phyloP scores from a whole-genome alignment of 2,888 invertebrate species.

The Tinea pellionella region DNA sequence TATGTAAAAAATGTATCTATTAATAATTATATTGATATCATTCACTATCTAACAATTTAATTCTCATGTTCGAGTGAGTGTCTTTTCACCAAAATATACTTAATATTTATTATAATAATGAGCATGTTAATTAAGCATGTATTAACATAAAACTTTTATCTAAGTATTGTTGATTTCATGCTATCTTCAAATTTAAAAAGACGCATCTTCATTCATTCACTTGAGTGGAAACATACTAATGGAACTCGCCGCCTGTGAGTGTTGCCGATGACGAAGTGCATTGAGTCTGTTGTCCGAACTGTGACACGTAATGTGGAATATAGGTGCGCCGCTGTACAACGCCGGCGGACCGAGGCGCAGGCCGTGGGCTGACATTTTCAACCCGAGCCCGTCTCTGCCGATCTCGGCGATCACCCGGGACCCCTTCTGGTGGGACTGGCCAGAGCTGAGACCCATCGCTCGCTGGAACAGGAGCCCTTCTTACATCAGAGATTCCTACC shows the following conservation, averaged over 20 bases:
- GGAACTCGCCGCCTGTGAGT: neutral
- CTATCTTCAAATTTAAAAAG: neutral
- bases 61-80: conserved; percentile 36
- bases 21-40: neutral
- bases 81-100: conserved; percentile 30
- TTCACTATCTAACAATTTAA: conserved; percentile 11
- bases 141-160: conserved; percentile 5
- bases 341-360: conserved; percentile 72
- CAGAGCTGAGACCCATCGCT: conserved; percentile 81
- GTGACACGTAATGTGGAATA: conserved; percentile 22
- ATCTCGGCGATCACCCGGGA: conserved; percentile 85
- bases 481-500: conserved; percentile 87
- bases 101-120: too few species aligned
- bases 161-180: neutral
- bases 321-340: conserved; percentile 79
- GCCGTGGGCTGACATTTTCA: conserved; percentile 77
- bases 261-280: neutral
- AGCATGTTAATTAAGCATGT: conserved; percentile 16
- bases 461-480: conserved; percentile 79
- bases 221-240: neutral
- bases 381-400: conserved; percentile 82
- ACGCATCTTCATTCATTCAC: neutral
- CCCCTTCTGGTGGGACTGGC: conserved; percentile 91
- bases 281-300: conserved; percentile 39
- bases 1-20: too few species aligned